Percentiles rank a stretch among this genome's conserved stretches.
These are phyloP conservation scores for Aurelia sp. DNA, from an alignment of 30 jellyfish, hydroid and myxozoan genomes.

Conservation along the genomic window DNA sequence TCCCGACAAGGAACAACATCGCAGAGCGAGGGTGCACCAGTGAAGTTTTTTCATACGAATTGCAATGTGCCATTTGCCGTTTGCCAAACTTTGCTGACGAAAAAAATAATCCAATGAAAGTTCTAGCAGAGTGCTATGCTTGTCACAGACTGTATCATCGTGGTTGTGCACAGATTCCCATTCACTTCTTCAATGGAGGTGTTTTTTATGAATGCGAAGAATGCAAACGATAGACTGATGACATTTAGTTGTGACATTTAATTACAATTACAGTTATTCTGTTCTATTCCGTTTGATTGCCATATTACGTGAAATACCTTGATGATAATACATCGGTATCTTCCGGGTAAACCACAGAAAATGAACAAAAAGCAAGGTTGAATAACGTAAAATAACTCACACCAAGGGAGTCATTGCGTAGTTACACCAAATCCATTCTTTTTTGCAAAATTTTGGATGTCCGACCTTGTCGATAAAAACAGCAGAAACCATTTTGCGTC, in stretches of 20 bases:
- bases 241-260: background rate
- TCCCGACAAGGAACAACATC: background rate
- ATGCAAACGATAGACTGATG: background rate
- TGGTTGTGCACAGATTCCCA: slow-evolving; percentile 5
- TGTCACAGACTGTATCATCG: slow-evolving; percentile 17
- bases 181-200: slow-evolving; percentile 10
- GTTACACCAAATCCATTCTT: no score
- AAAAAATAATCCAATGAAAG: background rate
- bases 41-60: slow-evolving; percentile 7
- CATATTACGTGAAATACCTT: background rate
- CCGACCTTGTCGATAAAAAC: no score
- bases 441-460: no score
- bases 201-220: slow-evolving; percentile 6
- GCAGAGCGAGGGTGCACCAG: background rate
- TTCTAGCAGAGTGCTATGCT: slow-evolving; percentile 4
- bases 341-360: no score
- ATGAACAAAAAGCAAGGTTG: no score
- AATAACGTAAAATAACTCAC: no score
- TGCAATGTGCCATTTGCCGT: background rate
- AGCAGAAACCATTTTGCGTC: no score
- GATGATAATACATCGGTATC: no score
- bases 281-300: background rate
- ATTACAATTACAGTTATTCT: background rate
- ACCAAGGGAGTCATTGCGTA: no score
- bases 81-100: slow-evolving; percentile 6